phyloP scores from a whole-genome alignment of 2,797 vertebrate genomes.

The Prionace glauca region DNA sequence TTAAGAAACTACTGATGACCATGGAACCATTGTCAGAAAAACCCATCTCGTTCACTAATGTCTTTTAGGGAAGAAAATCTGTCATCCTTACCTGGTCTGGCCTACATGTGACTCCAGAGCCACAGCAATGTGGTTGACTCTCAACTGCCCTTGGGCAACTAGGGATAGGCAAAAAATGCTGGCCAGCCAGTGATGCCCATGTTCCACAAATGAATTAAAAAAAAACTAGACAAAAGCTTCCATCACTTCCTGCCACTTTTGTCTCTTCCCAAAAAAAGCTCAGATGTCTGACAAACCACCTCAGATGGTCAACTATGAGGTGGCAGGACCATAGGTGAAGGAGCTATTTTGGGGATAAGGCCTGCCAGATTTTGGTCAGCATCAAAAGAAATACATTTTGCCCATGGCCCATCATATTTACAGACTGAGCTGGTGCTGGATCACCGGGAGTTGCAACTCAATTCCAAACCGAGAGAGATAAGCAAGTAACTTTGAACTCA shows the following conservation, averaged over 20 bases:
- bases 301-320: background rate
- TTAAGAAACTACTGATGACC: too few relatives aligned
- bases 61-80: too few relatives aligned
- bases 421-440: background rate
- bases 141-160: too few relatives aligned
- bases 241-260: background rate
- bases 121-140: too few relatives aligned
- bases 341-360: background rate
- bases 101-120: too few relatives aligned
- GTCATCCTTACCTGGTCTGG: too few relatives aligned
- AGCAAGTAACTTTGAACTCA: background rate
- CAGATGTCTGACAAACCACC: background rate
- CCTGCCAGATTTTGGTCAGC: background rate
- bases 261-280: background rate
- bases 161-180: too few relatives aligned
- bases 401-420: background rate
- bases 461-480: background rate
- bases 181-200: too few relatives aligned
- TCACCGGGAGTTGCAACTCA: background rate
- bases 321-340: background rate
- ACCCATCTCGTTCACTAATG: too few relatives aligned
- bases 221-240: background rate
- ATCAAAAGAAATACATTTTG: background rate
- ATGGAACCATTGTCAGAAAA: too few relatives aligned
- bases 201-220: too few relatives aligned